phyloP scores from a whole-genome alignment of 2,888 invertebrate species.

The Pemphredon lugubris region DNA sequence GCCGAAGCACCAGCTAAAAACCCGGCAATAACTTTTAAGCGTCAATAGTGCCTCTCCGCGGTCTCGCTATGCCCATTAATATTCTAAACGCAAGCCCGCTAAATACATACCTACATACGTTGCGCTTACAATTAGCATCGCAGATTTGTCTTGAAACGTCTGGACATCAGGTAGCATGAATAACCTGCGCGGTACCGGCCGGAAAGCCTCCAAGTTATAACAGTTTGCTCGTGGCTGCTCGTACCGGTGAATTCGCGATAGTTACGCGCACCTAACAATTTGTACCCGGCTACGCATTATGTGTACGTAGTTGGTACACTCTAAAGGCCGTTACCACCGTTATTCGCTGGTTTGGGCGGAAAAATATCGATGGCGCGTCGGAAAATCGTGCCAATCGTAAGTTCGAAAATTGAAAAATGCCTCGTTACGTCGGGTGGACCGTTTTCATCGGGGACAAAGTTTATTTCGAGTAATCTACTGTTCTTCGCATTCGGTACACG shows the following conservation, averaged over 20 bases:
- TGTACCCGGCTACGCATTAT: slow-evolving; percentile 10
- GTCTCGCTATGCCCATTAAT: slow-evolving; percentile 20
- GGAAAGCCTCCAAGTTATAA: slow-evolving; percentile 52
- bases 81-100: slow-evolving; percentile 40
- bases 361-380: too few species aligned
- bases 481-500: too few species aligned
- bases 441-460: too few species aligned
- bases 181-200: slow-evolving; percentile 27
- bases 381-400: too few species aligned
- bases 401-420: too few species aligned
- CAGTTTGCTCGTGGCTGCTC: slow-evolving; percentile 37
- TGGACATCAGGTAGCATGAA: slow-evolving; percentile 28
- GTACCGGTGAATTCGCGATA: slow-evolving; percentile 37
- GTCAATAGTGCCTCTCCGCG: not conserved
- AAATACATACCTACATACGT: slow-evolving; percentile 22
- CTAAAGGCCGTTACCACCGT: slow-evolving; percentile 3
- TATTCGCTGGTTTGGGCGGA: slow-evolving; percentile 4
- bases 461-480: too few species aligned
- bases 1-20: not conserved
- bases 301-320: not conserved
- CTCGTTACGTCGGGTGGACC: too few species aligned
- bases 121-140: slow-evolving; percentile 11
- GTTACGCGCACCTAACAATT: slow-evolving; percentile 34
- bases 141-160: slow-evolving; percentile 31
- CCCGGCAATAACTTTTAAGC: not conserved